A percentile compares a stretch with the other conserved stretches of the same genome.
phyloP scores from a whole-genome alignment of 2,797 vertebrate species.

The Menidia menidia region DNA sequence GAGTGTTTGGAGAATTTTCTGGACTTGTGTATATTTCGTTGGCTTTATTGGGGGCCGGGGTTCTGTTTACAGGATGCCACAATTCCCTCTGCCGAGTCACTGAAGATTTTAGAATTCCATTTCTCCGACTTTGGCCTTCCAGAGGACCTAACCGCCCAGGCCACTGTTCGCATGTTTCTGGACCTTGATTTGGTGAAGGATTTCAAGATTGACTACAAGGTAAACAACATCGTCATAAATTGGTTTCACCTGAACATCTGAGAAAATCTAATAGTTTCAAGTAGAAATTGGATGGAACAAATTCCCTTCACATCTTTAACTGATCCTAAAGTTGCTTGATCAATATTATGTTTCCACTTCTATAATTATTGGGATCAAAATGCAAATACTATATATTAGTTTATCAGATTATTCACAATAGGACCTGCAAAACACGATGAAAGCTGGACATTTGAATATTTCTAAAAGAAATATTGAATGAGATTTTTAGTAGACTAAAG shows the following conservation, averaged over 20 bases:
- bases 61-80: constrained; percentile 77
- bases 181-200: constrained; percentile 90
- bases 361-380: too few relatives aligned
- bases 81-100: constrained; percentile 87
- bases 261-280: too few relatives aligned
- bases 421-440: too few relatives aligned
- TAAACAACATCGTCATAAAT: constrained; percentile 45
- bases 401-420: too few relatives aligned
- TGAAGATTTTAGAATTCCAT: constrained; percentile 86
- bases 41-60: too few relatives aligned
- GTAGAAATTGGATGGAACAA: too few relatives aligned
- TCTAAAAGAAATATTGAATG: too few relatives aligned
- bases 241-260: too few relatives aligned
- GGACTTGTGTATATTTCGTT: not conserved
- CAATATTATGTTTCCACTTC: too few relatives aligned
- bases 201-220: constrained; percentile 91
- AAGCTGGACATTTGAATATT: too few relatives aligned
- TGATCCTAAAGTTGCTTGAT: not conserved
- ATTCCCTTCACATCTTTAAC: not conserved
- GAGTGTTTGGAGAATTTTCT: not conserved
- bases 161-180: constrained; percentile 90
- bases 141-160: constrained; percentile 85
- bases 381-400: too few relatives aligned
- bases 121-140: constrained; percentile 89
- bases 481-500: too few relatives aligned